phyloP scores from a whole-genome alignment of 2,797 vertebrate genomes.

The Myotis myotis region DNA sequence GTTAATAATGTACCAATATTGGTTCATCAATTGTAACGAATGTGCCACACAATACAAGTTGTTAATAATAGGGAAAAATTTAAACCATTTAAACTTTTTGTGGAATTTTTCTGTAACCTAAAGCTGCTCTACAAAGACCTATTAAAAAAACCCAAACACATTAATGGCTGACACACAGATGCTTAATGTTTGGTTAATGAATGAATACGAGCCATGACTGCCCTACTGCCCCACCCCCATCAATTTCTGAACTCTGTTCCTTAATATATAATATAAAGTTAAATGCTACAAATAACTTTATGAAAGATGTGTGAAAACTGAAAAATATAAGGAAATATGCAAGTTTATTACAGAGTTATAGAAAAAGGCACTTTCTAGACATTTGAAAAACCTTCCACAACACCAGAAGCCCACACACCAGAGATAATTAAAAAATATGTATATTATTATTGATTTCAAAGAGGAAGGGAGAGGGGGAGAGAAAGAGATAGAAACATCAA shows the following conservation, averaged over 20 bases:
- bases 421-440: neutral
- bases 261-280: neutral
- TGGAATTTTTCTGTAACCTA: neutral
- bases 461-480: too few relatives aligned
- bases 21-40: neutral
- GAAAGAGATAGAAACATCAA: too few relatives aligned
- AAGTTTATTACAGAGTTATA: neutral
- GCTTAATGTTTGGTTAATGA: neutral
- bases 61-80: neutral
- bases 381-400: neutral
- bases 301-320: slow-evolving; percentile 16
- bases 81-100: neutral
- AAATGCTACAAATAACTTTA: neutral
- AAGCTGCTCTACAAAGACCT: neutral
- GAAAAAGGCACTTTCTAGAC: neutral
- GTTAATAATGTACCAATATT: neutral
- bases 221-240: neutral
- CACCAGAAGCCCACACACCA: neutral
- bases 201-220: neutral
- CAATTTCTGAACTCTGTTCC: neutral
- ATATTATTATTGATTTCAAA: too few relatives aligned
- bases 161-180: neutral
- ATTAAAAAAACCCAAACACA: neutral
- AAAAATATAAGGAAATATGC: neutral
- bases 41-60: neutral